Evolutionary conservation across 2,797 vertebrate genomes (phyloP).

Genomic region (Eleutherodactylus coqui): DNA sequence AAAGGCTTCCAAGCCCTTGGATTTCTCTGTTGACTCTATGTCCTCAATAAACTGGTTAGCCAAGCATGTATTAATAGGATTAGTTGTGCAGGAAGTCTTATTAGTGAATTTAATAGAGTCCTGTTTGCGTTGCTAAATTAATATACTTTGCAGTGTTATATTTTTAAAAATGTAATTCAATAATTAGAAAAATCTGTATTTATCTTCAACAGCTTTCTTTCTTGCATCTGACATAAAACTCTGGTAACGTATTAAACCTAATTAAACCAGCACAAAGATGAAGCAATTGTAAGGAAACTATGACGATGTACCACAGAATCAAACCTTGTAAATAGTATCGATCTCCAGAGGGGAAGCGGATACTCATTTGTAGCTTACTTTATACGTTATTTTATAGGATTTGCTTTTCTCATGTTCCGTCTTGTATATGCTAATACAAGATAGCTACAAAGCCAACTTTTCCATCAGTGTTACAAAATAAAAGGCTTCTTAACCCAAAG

Average conservation of each 20-base stretch:
- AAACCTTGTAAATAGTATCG: background rate
- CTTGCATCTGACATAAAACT: background rate
- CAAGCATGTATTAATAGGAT: slow-evolving; percentile 29
- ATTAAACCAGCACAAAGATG: background rate
- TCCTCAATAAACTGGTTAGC: slow-evolving; percentile 24
- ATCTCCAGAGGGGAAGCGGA: background rate
- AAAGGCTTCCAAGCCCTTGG: background rate
- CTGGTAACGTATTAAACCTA: slow-evolving; percentile 7
- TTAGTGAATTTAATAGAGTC: slow-evolving; percentile 45
- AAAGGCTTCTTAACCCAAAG: too few species aligned
- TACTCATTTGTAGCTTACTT: background rate
- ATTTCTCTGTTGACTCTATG: background rate
- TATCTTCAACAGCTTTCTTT: slow-evolving; percentile 23
- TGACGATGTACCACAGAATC: background rate
- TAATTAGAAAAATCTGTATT: slow-evolving; percentile 38
- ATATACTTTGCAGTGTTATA: slow-evolving; percentile 52
- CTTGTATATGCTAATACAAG: background rate
- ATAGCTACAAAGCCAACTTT: background rate
- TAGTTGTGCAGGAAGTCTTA: slow-evolving; percentile 49
- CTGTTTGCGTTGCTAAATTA: slow-evolving; percentile 49
- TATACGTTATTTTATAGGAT: background rate
- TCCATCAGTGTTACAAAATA: background rate
- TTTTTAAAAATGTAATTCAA: slow-evolving; percentile 47
- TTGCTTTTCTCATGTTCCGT: background rate
- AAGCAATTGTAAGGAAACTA: background rate